These are phyloP conservation scores for Cygnus buccinator DNA, from an alignment of 2,113 vertebrate genomes.

Conservation along the genomic window DNA sequence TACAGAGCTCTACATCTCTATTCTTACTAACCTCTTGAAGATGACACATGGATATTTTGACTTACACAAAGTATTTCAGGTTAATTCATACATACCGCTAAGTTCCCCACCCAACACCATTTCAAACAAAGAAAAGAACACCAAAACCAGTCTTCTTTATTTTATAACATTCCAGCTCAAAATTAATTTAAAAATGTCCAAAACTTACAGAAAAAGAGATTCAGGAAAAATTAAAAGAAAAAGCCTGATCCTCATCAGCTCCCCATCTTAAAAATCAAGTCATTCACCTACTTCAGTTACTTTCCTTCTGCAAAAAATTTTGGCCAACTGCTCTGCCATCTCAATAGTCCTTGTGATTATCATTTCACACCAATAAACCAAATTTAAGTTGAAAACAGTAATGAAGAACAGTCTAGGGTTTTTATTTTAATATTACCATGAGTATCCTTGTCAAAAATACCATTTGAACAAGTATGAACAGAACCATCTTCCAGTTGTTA, in stretches of 20 bases:
- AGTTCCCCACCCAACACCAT: neutral
- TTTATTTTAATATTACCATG: neutral
- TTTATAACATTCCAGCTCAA: neutral
- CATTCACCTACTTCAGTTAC: neutral
- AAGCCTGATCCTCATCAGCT: neutral
- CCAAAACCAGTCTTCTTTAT: neutral
- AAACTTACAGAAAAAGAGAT: neutral
- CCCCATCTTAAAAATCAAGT: neutral
- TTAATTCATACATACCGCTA: neutral
- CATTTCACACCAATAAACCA: neutral
- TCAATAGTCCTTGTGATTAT: neutral
- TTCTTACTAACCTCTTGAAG: neutral
- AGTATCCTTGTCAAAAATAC: neutral
- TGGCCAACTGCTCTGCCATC: neutral
- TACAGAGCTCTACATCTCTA: neutral
- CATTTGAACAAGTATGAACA: fast-evolving
- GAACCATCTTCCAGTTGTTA: neutral
- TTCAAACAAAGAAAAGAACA: neutral
- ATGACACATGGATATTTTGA: neutral
- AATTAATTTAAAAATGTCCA: neutral
- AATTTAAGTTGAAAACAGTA: neutral
- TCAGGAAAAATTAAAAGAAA: neutral
- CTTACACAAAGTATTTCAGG: neutral
- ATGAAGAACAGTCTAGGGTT: neutral
- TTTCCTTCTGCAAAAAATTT: neutral